Conservation (phyloP, 1,140 invertebrate genomes). For the Calliopsis andreniformis region DNA sequence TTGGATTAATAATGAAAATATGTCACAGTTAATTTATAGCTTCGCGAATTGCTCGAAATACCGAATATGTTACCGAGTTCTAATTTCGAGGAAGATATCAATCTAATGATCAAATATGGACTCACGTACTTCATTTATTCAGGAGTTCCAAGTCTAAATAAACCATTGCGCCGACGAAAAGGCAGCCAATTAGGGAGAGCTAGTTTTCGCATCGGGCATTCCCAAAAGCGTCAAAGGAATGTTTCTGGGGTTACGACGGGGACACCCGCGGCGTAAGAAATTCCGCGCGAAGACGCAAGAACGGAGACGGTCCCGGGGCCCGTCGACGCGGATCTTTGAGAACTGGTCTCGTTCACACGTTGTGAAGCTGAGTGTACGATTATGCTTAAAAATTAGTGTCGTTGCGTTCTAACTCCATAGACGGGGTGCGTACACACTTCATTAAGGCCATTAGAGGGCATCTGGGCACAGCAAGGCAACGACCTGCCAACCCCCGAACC, state of each 20-base stretch:
- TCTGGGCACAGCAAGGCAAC: conserved; percentile 68
- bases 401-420: conserved; percentile 71
- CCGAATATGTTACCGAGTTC: too few relatives aligned
- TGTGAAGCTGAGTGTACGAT: conserved; percentile 80
- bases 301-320: conserved; percentile 18
- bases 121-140: too few relatives aligned
- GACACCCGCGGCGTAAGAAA: conserved; percentile 46
- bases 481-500: conserved; percentile 57
- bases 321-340: conserved; percentile 63
- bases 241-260: not conserved
- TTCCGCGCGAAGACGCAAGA: conserved; percentile 52
- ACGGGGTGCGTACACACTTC: conserved; percentile 78
- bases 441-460: conserved; percentile 80
- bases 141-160: not conserved
- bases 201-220: conserved; percentile 14
- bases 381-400: conserved; percentile 82
- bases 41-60: not conserved
- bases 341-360: conserved; percentile 78
- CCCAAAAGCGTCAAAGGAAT: conserved; percentile 37
- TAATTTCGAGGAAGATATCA: too few relatives aligned
- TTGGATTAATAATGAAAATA: too few relatives aligned
- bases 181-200: conserved; percentile 33
- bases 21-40: not conserved
- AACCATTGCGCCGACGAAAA: not conserved
- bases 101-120: too few relatives aligned